phyloP scores from a whole-genome alignment of 2,113 vertebrate genomes.

The Nyctereutes procyonoides region DNA sequence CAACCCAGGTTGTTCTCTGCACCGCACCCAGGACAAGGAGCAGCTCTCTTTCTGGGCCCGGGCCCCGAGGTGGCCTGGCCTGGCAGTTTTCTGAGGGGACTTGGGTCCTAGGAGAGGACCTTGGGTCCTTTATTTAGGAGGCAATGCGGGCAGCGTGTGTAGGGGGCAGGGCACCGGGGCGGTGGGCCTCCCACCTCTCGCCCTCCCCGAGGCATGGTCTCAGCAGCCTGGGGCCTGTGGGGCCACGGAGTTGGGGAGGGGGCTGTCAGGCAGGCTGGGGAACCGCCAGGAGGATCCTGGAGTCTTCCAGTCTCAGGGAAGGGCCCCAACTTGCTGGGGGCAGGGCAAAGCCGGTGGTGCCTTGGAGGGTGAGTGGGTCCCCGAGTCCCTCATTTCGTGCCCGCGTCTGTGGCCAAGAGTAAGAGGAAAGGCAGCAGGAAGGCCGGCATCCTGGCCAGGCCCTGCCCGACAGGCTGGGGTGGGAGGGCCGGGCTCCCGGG shows the following conservation, averaged over 20 bases:
- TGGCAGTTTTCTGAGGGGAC: neutral
- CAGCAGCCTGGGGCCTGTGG: neutral
- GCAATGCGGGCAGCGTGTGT: too few species aligned
- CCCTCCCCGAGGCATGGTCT: neutral
- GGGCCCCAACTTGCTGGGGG: neutral
- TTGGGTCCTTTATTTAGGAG: neutral
- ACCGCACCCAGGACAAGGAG: neutral
- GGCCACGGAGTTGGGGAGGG: neutral
- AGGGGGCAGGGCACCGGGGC: accelerated
- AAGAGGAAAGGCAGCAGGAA: constrained; percentile 33
- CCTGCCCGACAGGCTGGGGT: constrained; percentile 30
- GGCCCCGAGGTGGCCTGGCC: neutral
- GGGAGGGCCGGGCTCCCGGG: neutral
- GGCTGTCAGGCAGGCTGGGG: neutral
- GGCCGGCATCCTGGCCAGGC: neutral
- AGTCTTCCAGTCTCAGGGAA: neutral
- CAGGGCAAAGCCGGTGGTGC: neutral
- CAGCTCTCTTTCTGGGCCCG: neutral
- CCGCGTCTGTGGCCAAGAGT: neutral
- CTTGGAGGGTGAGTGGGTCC: neutral
- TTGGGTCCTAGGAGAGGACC: neutral
- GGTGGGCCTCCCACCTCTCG: neutral
- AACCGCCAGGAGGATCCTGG: neutral
- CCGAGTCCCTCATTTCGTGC: neutral
- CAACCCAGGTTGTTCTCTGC: neutral